Evolutionary conservation across 2,888 invertebrate species (phyloP), one percentile per base, ranked within the genome.

Genomic region (Belgica antarctica): DNA sequence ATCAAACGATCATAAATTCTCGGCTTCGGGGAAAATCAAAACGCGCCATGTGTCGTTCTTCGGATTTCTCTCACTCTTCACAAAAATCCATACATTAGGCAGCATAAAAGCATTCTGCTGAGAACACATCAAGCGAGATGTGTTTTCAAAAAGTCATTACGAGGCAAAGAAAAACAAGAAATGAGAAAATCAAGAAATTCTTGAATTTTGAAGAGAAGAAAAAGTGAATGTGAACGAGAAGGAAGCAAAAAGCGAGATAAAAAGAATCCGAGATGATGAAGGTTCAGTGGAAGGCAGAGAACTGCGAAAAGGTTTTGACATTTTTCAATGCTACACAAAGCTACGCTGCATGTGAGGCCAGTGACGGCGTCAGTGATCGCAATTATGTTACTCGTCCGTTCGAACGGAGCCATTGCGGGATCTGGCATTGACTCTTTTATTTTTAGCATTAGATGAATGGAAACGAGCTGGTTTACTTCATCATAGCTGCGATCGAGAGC

Each of bases 261-360:
- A 28, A 24, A 12, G 47, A 15, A 22, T 34, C 15, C 10, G 28
- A n/a, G 27, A 28, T 66, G 19, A 68, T 57, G 68, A 68, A 47
- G 68, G 68, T 59, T 59, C 59, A 59, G 22, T 17, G 7, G 7
- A 27, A 59, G 59, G 65, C 65, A 65, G 52, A 47, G 52, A 68
- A 47, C 57, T 17, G 28, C 34, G 28, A 68, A 28, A 57, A 68
- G 68, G 68, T 68, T 68, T 68, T 68, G 68, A 68, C 68, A 68
- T 68, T 68, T 57, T 68, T 68, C 68, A 68, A 68, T 68, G 68
- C 47, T 68, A 68, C 68, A 25, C 4, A 46, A 7, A 12, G 3
- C 12, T 4, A 24, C 22, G 8, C 52, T 41, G 41, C 41, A 41
- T 41, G 12, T 31, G 52, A 52, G 22, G 59, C 27, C 59, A 59